These are phyloP conservation scores for Diadema setosum DNA, from an alignment of 35 echinoderm and acorn worm genomes.

Conservation along the genomic window DNA sequence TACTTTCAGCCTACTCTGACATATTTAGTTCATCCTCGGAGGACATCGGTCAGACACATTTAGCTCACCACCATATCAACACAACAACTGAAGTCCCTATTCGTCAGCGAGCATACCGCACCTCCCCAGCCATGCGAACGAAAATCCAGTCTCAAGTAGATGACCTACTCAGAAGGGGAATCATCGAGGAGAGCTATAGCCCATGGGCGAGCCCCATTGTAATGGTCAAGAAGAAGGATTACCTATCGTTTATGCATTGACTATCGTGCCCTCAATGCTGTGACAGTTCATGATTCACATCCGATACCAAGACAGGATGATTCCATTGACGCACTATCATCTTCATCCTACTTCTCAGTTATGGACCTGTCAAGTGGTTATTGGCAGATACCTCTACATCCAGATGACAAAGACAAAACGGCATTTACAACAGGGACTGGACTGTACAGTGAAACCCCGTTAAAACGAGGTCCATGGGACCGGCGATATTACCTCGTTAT, in stretches of 20 bases:
- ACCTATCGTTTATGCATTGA: not conserved
- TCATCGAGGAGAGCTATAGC: conserved; percentile 43
- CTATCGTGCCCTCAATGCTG: not conserved
- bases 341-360: not conserved
- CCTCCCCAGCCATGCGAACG: not conserved
- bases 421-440: conserved; percentile 49
- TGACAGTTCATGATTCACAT: not conserved
- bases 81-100: not conserved
- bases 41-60: not conserved
- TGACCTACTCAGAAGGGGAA: not conserved
- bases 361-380: conserved; percentile 60
- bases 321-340: not conserved
- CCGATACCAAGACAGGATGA: conserved; percentile 16
- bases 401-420: conserved; percentile 50
- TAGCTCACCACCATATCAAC: not conserved
- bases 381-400: conserved; percentile 58
- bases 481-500: too few relatives aligned
- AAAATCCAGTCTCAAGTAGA: not conserved
- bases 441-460: too few relatives aligned
- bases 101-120: conserved; percentile 34
- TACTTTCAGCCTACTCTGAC: not conserved
- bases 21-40: not conserved
- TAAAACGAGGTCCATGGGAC: too few relatives aligned
- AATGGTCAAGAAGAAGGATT: not conserved
- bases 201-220: conserved; percentile 33